phyloP scores from a whole-genome alignment of 30 jellyfish, hydroid and myxozoan species.

The Rhopilema esculentum region DNA sequence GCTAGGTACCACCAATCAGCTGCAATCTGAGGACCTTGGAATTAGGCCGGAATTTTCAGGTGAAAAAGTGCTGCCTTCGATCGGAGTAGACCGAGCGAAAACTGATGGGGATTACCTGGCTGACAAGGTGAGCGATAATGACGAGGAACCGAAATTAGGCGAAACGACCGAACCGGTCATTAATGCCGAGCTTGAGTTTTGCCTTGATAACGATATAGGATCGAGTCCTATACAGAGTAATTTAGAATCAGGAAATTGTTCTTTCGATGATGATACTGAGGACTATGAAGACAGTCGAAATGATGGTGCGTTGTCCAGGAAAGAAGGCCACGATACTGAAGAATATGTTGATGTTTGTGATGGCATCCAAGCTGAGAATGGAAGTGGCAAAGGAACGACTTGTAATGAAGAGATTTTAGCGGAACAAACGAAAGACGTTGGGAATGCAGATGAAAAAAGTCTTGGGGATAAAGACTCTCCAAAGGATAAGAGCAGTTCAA shows the following conservation, averaged over 20 bases:
- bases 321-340: background rate
- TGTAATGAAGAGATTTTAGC: background rate
- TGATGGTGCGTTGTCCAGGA: background rate
- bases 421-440: slow-evolving; percentile 9
- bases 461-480: slow-evolving; percentile 15
- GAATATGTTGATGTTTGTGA: background rate
- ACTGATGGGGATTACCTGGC: background rate
- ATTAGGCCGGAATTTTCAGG: background rate
- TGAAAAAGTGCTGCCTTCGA: too few species aligned
- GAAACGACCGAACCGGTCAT: background rate
- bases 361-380: background rate
- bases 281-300: slow-evolving; percentile 37
- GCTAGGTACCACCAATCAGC: background rate
- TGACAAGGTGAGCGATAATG: background rate
- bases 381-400: background rate
- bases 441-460: slow-evolving; percentile 7
- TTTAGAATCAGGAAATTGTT: slow-evolving; percentile 34
- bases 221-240: slow-evolving; percentile 14
- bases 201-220: background rate
- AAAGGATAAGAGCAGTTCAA: slow-evolving; percentile 7
- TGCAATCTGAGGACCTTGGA: background rate
- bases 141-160: background rate
- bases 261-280: slow-evolving; percentile 39
- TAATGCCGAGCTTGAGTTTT: background rate
- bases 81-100: background rate